Evolutionary conservation across 2,113 vertebrate genomes (phyloP), one percentile per base, ranked within the genome.

Genomic region (Acanthochromis polyacanthus): DNA sequence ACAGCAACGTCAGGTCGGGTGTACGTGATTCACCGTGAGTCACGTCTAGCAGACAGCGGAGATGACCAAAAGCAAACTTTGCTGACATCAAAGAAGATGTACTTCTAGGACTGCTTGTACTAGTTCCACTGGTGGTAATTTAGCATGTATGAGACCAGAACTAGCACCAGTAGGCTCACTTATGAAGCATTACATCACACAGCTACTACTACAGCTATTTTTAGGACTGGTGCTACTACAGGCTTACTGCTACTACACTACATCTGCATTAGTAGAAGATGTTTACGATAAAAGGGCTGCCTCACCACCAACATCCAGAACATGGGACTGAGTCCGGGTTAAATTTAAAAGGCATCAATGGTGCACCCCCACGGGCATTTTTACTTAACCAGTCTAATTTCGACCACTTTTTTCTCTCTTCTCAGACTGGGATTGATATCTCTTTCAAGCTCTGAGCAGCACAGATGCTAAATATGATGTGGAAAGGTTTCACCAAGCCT

Each of bases 11-110:
- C 66, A 55, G 58, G 68, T 46, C 64, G 67, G 17, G 48, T 22
- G 62, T 11, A 45, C 30, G 66, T 48, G 78, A 81, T 45, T 89
- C 75, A 78, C 28, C 4, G 2, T 64, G 77, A 89, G 46, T 80
- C 80, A 78, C 63, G 36, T 66, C 71, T 36, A 66, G 23, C 61
- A 65, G 38, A 36, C 20, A 16, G 32, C n/a, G 17, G 50, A 12
- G 48, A 65, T 51, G 40, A 64, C 40, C 68, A 46, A 71, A 78
- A 61, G 56, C 23, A 40, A 84, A 64, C 62, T 68, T 66, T 64
- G 36, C 9, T 19, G 53, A 36, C 66, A 61, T 86, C n/a, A 78
- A 59, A 50, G 40, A 38, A 61, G 22, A 17, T 65, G 5, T 56
- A 36, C 30, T 56, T 74, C 46, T 0, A 52, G 19, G 43, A 43